Evolutionary conservation across 2,113 vertebrate species (phyloP), one percentile per base, ranked within the genome.

Genomic region (Sylvietta virens): DNA sequence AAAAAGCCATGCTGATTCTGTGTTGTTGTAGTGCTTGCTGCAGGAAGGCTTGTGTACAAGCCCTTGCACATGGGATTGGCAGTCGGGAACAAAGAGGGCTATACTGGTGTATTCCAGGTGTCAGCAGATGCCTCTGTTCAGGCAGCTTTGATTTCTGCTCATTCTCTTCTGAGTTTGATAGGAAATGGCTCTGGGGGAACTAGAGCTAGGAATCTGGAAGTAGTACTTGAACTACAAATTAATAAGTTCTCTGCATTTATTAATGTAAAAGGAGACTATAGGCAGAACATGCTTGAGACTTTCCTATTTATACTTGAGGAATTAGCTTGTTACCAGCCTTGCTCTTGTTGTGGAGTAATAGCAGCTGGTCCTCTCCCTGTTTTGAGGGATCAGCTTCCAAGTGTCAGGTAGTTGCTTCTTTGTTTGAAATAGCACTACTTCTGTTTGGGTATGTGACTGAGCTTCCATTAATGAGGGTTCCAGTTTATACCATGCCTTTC

Each of bases 51-150:
- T 71, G 18, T 58, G 4, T 22, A 42, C 47, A 26, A 56, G 27
- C 40, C 24, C 37, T 71, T 40, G 19, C 21, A 27, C 1, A 0
- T 18, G 35, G 47, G 3, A 1, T 28, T 56, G n/a, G 65, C 23
- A 51, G 2, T 13, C 0, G 1, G 24, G 42, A 30, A 3, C 1
- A 2, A 27, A 26, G 37, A 48, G 33, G 31, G 27, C 39, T 40
- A 14, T 66, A n/a, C 18, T 62, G 33, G 11, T 73, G 24, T 20
- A 5, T 85, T 56, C 26, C 9, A 40, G n/a, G 10, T 62, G 30
- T 81, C 37, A 73, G 47, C 35, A 70, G 15, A 19, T 61, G 40
- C 27, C 6, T 72, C 33, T 56, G 6, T 42, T 80, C 19, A 84
- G 60, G 39, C 51, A 87, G 7, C 17, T 74, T 53, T 21, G 16